Base-by-base conservation (phyloP, 2,888 invertebrate species). In the Pomacea canaliculata region DNA sequence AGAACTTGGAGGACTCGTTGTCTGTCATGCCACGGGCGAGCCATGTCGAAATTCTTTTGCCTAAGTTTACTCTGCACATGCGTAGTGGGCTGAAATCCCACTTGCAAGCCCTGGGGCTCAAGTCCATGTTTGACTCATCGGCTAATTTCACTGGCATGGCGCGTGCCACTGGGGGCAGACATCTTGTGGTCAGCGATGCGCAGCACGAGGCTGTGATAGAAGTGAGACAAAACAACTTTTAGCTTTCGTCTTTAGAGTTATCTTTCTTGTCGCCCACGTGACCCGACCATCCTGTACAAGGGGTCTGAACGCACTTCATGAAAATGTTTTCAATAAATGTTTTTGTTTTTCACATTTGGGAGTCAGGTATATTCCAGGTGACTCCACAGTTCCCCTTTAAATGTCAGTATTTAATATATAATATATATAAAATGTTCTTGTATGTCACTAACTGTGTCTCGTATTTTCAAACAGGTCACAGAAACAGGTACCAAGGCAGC, bases 401-500 rank as follows among this genome's bases (percentile, higher is more conserved):
- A 37, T 37, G 37, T 37, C 37, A 5, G 1, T 37, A 37, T 37
- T 37, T 37, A 37, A 37, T 5, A 37, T 37, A 5, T 23, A 23
- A 23, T 23, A 23, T 23, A 23, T 23, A 23, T 23, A 23, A 23
- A 23, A 23, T 23, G 23, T 23, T 37, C 5, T 37, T 37, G 37
- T 37, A 37, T 0, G 37, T 37, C 4, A 37, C 3, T 37, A 5
- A 37, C 37, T 37, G 37, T 37, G 37, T 37, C 37, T 37, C 37
- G 3, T 37, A 1, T 37, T 37, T 37, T 37, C 37, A 2, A 10
- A 13, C 73, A 73, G 73, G 73, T 73, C 66, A 56, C 65, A 37
- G 73, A 73, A 19, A 66, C 27, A 5, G 73, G 73, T 9, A 65
- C 73, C 18, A 66, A 23, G 27, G 73, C 73, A 46, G 73, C 73